Percentiles rank a stretch among this genome's conserved stretches.
Evolutionary conservation across 2,113 vertebrate genomes (phyloP).

Genomic region (Labrus mixtus): DNA sequence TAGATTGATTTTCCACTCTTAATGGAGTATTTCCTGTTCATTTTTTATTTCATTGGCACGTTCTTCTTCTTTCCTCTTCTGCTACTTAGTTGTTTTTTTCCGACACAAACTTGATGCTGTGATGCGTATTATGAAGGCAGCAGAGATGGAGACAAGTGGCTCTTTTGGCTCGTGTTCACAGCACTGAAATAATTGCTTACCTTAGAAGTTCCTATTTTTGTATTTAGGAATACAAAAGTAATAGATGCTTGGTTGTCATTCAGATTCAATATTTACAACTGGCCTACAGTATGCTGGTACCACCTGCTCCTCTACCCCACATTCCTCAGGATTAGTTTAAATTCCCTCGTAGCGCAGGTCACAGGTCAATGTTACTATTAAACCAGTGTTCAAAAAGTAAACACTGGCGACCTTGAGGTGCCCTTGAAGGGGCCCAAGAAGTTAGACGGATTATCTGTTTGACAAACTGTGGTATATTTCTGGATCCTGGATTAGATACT

Average conservation of each 20-base stretch:
- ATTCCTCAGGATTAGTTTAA: conserved; percentile 68
- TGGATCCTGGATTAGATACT: not conserved
- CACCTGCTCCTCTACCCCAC: conserved; percentile 43
- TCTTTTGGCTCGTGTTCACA: not conserved
- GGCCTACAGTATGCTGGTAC: conserved; percentile 43
- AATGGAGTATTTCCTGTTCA: too few species aligned
- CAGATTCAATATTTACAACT: conserved; percentile 55
- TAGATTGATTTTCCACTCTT: too few species aligned
- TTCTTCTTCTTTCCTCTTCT: not conserved
- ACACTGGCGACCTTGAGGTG: conserved; percentile 23
- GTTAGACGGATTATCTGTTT: not conserved
- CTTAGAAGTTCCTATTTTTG: not conserved
- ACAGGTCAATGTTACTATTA: conserved; percentile 44
- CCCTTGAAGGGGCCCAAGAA: conserved; percentile 21
- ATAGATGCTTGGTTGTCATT: conserved; percentile 5
- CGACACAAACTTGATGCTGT: conserved; percentile 3
- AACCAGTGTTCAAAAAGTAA: conserved; percentile 42
- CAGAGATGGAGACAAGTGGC: conserved; percentile 6
- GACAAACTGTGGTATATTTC: not conserved
- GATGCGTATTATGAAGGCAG: conserved; percentile 1
- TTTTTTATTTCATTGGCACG: too few species aligned
- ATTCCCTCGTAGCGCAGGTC: conserved; percentile 51
- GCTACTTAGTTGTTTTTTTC: not conserved
- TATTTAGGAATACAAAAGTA: not conserved
- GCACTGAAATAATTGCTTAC: not conserved